Conservation (phyloP, 2,888 invertebrate species). For the Xylota sylvarum region DNA sequence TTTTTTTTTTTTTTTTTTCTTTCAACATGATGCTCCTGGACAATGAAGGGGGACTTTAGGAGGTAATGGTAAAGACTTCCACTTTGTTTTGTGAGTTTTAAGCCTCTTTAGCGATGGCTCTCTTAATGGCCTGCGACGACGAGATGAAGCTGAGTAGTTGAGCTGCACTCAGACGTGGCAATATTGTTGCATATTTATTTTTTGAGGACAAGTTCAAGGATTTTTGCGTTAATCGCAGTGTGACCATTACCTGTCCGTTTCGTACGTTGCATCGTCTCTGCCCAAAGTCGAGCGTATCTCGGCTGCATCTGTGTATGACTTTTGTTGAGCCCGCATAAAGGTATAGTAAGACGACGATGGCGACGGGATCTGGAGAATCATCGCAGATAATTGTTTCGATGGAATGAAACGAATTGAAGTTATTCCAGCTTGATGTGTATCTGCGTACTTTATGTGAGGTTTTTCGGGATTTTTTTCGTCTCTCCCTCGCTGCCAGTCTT, state of each 20-base stretch:
- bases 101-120: conserved; percentile 63
- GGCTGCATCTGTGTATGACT: conserved; percentile 64
- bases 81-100: conserved; percentile 59
- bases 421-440: conserved; percentile 64
- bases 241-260: conserved; percentile 54
- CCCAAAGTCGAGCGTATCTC: conserved; percentile 3
- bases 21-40: background rate
- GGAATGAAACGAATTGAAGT: conserved; percentile 75
- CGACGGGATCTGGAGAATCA: conserved; percentile 50
- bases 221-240: conserved; percentile 66
- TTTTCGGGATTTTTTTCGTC: conserved; percentile 40
- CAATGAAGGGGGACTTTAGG: background rate
- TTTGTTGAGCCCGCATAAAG: conserved; percentile 22
- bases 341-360: background rate
- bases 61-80: conserved; percentile 11
- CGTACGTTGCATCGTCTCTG: background rate
- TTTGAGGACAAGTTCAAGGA: conserved; percentile 77
- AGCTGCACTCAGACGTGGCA: conserved; percentile 70
- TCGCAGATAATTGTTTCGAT: conserved; percentile 75
- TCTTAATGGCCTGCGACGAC: conserved; percentile 59
- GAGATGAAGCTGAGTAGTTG: conserved; percentile 46
- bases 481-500: background rate
- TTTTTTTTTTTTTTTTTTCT: background rate
- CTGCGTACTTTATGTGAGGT: conserved; percentile 71
- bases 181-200: conserved; percentile 77